phyloP scores from a whole-genome alignment of 2,888 invertebrate genomes.

The Julus scandinavius region DNA sequence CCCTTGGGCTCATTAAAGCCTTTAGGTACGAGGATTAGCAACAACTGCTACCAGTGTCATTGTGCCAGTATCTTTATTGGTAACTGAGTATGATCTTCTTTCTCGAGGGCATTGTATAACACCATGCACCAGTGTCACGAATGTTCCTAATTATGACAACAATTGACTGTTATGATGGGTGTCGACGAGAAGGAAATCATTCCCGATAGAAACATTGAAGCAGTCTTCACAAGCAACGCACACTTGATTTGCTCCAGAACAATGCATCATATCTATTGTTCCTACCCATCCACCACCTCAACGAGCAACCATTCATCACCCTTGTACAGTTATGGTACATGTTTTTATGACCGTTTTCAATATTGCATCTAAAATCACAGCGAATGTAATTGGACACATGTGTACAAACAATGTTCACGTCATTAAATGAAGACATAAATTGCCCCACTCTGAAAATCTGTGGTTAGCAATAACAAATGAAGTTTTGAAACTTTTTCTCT shows the following conservation, averaged over 20 bases:
- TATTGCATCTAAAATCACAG: too few relatives aligned
- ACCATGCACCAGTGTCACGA: background rate
- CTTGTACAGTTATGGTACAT: too few relatives aligned
- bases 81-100: background rate
- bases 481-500: too few relatives aligned
- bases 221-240: background rate
- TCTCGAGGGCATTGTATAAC: background rate
- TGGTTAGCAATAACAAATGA: too few relatives aligned
- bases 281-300: background rate
- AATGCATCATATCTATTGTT: background rate
- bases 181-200: constrained; percentile 6
- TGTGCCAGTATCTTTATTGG: background rate
- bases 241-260: background rate
- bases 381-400: too few relatives aligned
- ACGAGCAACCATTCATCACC: background rate
- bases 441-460: too few relatives aligned
- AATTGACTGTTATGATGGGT: constrained; percentile 29
- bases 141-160: constrained; percentile 12
- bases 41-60: background rate
- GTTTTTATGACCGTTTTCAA: too few relatives aligned
- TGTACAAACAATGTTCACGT: too few relatives aligned
- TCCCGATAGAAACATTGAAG: background rate
- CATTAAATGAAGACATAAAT: too few relatives aligned
- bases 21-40: background rate
- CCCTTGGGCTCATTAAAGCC: background rate